Base-by-base conservation (phyloP, 2,113 vertebrate genomes). In the Phyllostomus hastatus region DNA sequence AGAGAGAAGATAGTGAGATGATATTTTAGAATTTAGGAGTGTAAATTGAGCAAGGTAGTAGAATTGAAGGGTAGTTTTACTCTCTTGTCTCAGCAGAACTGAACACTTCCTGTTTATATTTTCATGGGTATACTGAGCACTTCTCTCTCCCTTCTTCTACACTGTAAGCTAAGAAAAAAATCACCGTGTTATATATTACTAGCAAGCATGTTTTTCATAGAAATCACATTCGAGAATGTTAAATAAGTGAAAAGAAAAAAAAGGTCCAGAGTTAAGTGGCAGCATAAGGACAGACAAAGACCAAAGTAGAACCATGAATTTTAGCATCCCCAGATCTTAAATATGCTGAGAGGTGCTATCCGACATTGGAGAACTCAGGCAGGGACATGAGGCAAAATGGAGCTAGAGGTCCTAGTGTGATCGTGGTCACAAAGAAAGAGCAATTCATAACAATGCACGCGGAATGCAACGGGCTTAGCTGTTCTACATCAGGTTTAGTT, bases 351-450 rank as follows among this genome's bases (percentile, higher is more conserved):
- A 84, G 7, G 0, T 7, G 3, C 4, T 14, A 61, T 22, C 2
- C 5, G 48, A 33, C 11, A 31, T 0, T 46, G 19, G 0, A 70
- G 5, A 52, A 4, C 20, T 38, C 24, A 59, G 10, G 2, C 9
- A 7, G 20, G 2, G 4, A 5, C 64, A 33, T 26, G 22, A 28
- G 16, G 14, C 19, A 72, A 31, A 24, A 52, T 1, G 41, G n/a
- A 80, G 4, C 10, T 16, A 46, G 35, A 76, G 24, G 79, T 35
- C 9, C 28, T 82, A 64, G n/a, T 73, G 43, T 43, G 50, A 64
- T 0, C 35, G 19, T 31, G 48, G 2, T 38, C 19, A 20, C 10
- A 35, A 24, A 46, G 69, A 43, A 38, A 38, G 20, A 46, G 1
- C 8, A 54, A 31, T 3, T 24, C 12, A 33, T 43, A 35, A 31